Evolutionary conservation across 2,888 invertebrate genomes (phyloP).

Genomic region (Galerucella pusilla): DNA sequence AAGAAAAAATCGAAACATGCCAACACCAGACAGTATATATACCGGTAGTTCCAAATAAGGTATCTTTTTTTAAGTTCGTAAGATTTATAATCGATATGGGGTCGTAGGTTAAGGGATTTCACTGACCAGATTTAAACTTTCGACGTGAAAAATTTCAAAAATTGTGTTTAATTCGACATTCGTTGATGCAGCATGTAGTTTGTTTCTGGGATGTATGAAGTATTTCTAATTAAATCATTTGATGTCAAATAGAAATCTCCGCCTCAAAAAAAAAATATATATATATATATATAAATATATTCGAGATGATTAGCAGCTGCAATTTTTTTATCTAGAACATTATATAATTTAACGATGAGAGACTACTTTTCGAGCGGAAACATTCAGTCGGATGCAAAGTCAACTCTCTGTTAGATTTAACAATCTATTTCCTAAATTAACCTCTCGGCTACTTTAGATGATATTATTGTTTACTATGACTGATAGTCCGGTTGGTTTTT

Average conservation of each 20-base stretch:
- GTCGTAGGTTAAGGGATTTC: slow-evolving; percentile 3
- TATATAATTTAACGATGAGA: slow-evolving; percentile 66
- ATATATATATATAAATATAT: slow-evolving; percentile 19
- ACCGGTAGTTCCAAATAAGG: slow-evolving; percentile 16
- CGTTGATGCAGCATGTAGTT: neutral
- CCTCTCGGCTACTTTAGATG: slow-evolving; percentile 60
- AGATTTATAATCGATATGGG: neutral
- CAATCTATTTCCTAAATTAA: slow-evolving; percentile 68
- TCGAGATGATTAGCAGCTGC: slow-evolving; percentile 53
- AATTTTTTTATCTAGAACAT: slow-evolving; percentile 66
- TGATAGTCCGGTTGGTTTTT: slow-evolving; percentile 17
- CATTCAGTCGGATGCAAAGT: slow-evolving; percentile 67
- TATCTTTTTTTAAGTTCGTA: slow-evolving; percentile 1
- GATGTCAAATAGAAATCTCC: slow-evolving; percentile 8
- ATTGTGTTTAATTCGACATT: neutral
- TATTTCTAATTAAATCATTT: neutral
- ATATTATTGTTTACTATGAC: slow-evolving; percentile 57
- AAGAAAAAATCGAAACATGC: slow-evolving; percentile 7
- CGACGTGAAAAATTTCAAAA: neutral
- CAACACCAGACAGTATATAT: slow-evolving; percentile 2
- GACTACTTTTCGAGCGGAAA: slow-evolving; percentile 66
- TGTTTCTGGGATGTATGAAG: neutral
- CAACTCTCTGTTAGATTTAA: slow-evolving; percentile 66
- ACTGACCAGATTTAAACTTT: neutral
- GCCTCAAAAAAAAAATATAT: slow-evolving; percentile 39